Base-by-base conservation (phyloP, 2,113 vertebrate genomes). In the Platichthys stellatus region DNA sequence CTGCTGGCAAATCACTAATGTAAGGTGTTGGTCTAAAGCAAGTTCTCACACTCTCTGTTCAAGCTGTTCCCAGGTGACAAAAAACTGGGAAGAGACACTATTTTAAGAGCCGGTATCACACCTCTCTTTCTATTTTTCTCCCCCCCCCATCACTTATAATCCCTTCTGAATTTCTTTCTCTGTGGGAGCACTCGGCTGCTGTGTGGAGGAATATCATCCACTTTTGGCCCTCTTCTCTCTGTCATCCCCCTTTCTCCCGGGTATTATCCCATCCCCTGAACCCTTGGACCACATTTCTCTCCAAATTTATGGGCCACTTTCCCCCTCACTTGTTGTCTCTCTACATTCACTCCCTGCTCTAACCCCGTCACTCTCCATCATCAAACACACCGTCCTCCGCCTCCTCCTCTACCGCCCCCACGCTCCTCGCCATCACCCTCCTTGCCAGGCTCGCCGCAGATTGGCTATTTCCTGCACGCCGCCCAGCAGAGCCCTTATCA, bases 401-500 rank as follows among this genome's bases (percentile, higher is more conserved):
- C 43, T 40, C 61, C 56, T 40, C 61, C 53, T 31, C 59, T 24
- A 17, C 59, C 20, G 3, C 59, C 31, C 59, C 20, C 14, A 65
- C 47, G 18, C 63, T 59, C 49, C 56, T 47, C 63, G n/a, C 81
- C 74, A 38, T 80, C 73, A 58, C 72, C 82, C 79, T 82, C 81
- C 80, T 86, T 63, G 72, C 86, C 86, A 85, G 85, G 79, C 88
- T 8, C 81, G 82, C 88, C 88, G 83, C 86, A 92, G 90, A 93
- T 92, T 93, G 91, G 90, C 92, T 86, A 92, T 92, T 93, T 92
- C 92, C 90, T 85, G 91, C 93, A 90, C 89, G 89, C 40, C 89
- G 88, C 90, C 85, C 92, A 90, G 90, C 91, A 89, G 89, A 92
- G 88, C 91, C 83, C 93, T 95, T 95, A 95, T 95, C 94, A 81